These are phyloP conservation scores for Xiphydria camelus DNA, from an alignment of 2,888 invertebrate species.

Conservation along the genomic window DNA sequence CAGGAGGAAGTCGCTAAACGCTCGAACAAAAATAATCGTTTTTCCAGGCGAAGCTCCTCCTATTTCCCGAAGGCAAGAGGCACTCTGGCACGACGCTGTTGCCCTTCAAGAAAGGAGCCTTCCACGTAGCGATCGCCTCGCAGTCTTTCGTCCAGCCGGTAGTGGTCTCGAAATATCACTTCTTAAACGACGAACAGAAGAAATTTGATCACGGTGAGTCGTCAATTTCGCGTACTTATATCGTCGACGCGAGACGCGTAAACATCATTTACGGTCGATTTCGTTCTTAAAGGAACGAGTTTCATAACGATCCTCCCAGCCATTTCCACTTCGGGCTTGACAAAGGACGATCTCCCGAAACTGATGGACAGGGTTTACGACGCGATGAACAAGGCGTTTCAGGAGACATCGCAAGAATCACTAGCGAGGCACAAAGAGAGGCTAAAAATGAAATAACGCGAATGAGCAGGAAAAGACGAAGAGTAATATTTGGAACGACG, in stretches of 20 bases:
- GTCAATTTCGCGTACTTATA: too few relatives aligned
- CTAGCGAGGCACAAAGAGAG: slow-evolving; percentile 32
- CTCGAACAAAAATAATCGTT: slow-evolving; percentile 18
- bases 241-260: too few relatives aligned
- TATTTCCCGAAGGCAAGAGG: slow-evolving; percentile 94
- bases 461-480: not conserved
- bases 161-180: slow-evolving; percentile 82
- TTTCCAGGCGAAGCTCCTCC: slow-evolving; percentile 73
- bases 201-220: slow-evolving; percentile 69
- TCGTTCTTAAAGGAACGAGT: slow-evolving; percentile 64
- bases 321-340: slow-evolving; percentile 68
- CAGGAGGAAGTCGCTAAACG: too few relatives aligned
- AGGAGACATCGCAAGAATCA: slow-evolving; percentile 59
- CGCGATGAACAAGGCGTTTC: slow-evolving; percentile 69
- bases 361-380: slow-evolving; percentile 70
- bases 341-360: slow-evolving; percentile 65
- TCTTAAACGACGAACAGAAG: slow-evolving; percentile 66
- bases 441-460: not conserved
- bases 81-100: slow-evolving; percentile 75
- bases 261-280: too few relatives aligned
- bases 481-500: not conserved
- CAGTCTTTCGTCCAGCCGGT: slow-evolving; percentile 87
- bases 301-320: slow-evolving; percentile 75
- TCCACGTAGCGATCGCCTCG: slow-evolving; percentile 86
- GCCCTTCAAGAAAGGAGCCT: slow-evolving; percentile 95